A percentile compares a stretch with the other conserved stretches of the same genome.
These are phyloP conservation scores for Bombus soroeensis DNA, from an alignment of 1,140 invertebrate genomes.

Conservation along the genomic window DNA sequence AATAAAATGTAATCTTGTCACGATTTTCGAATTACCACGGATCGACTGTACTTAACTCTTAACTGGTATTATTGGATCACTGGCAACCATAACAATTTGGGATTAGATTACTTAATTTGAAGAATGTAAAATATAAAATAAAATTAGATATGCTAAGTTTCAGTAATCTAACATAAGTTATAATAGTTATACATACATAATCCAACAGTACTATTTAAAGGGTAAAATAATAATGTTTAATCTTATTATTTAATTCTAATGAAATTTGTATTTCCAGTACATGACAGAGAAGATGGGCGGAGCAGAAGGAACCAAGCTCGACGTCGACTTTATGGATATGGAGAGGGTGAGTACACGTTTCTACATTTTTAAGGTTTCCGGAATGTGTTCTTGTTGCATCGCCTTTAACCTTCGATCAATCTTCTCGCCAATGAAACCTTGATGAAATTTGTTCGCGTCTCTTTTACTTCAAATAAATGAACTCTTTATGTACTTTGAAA, in stretches of 20 bases:
- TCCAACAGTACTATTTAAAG: too few relatives aligned
- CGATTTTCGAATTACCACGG: too few relatives aligned
- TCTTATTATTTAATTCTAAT: not conserved
- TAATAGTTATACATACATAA: too few relatives aligned
- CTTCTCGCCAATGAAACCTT: not conserved
- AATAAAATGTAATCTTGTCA: too few relatives aligned
- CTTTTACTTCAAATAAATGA: not conserved
- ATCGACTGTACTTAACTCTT: too few relatives aligned
- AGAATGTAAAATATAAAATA: too few relatives aligned
- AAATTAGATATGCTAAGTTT: too few relatives aligned
- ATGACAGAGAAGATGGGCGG: conserved; percentile 99
- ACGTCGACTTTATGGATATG: conserved; percentile 99
- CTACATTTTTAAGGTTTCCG: conserved; percentile 9
- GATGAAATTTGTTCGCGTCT: conserved; percentile 8
- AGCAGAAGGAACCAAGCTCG: conserved; percentile 99
- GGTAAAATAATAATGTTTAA: not conserved
- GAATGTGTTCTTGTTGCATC: not conserved
- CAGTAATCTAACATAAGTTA: too few relatives aligned
- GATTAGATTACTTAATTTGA: too few relatives aligned
- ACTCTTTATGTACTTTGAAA: not conserved
- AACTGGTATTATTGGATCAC: too few relatives aligned
- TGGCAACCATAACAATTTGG: too few relatives aligned
- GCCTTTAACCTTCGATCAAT: conserved; percentile 23
- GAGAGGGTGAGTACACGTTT: conserved; percentile 91
- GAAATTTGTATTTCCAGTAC: conserved; percentile 89